phyloP scores from a whole-genome alignment of 1,140 invertebrate species.

The Drosophila melanogaster region Release_6_plus_ISO1_MT NT_033777.3:28995501-28996000 shows the following conservation, averaged over 20 bases:
- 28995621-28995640: neutral
- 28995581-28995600: constrained; percentile 81
- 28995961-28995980: neutral
- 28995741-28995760: constrained; percentile 79
- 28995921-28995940: constrained; percentile 70
- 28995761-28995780: constrained; percentile 74
- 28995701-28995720: constrained; percentile 73
- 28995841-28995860: constrained; percentile 8
- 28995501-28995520: constrained; percentile 88
- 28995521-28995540: constrained; percentile 85
- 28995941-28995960: constrained; percentile 59
- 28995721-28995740: constrained; percentile 79
- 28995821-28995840: constrained; percentile 2
- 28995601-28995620: constrained; percentile 29
- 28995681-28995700: constrained; percentile 55
- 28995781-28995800: constrained; percentile 12
- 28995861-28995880: constrained; percentile 49
- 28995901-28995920: constrained; percentile 81
- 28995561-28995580: constrained; percentile 82
- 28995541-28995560: constrained; percentile 77
- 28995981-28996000: neutral
- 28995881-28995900: constrained; percentile 78
- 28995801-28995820: constrained; percentile 3
- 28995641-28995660: neutral
- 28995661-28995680: constrained; percentile 20